These are phyloP conservation scores for Pseudobourletiella spinata DNA, from an alignment of 1,140 invertebrate species.

Conservation along the genomic window DNA sequence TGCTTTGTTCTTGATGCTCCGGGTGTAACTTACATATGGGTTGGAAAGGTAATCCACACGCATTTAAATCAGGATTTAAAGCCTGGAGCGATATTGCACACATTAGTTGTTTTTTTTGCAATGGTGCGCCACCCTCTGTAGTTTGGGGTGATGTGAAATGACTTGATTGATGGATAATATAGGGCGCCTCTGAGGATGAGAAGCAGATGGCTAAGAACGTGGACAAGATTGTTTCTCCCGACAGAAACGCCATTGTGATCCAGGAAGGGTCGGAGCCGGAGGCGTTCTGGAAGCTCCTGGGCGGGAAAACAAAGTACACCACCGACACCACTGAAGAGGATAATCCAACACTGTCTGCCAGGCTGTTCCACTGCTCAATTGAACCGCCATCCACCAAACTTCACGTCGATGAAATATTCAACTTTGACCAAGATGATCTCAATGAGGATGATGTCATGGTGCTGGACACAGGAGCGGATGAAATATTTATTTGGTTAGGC, in stretches of 20 bases:
- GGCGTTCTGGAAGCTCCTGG: constrained; percentile 63
- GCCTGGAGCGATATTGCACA: too few relatives aligned
- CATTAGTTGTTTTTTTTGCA: too few relatives aligned
- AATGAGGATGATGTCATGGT: constrained; percentile 62
- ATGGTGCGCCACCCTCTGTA: too few relatives aligned
- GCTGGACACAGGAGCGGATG: constrained; percentile 56
- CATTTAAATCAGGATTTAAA: too few relatives aligned
- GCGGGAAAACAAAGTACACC: constrained; percentile 53
- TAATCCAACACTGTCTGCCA: constrained; percentile 42
- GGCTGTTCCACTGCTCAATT: constrained; percentile 58
- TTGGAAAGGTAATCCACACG: constrained; percentile 56
- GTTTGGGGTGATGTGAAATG: too few relatives aligned
- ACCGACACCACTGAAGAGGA: constrained; percentile 41
- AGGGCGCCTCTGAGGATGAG: constrained; percentile 57
- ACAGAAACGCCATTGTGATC: constrained; percentile 46
- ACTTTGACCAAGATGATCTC: constrained; percentile 50
- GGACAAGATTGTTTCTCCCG: constrained; percentile 47
- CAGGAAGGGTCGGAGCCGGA: constrained; percentile 61
- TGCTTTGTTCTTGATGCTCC: constrained; percentile 58
- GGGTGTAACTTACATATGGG: constrained; percentile 53
- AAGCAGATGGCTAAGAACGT: constrained; percentile 52
- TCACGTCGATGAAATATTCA: constrained; percentile 56
- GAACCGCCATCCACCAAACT: constrained; percentile 48
- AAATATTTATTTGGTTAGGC: constrained; percentile 67
- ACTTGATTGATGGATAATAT: too few relatives aligned